Percentiles rank a stretch among this genome's conserved stretches.
These are phyloP conservation scores for Spea bombifrons DNA, from an alignment of 2,113 vertebrate genomes.

Conservation along the genomic window DNA sequence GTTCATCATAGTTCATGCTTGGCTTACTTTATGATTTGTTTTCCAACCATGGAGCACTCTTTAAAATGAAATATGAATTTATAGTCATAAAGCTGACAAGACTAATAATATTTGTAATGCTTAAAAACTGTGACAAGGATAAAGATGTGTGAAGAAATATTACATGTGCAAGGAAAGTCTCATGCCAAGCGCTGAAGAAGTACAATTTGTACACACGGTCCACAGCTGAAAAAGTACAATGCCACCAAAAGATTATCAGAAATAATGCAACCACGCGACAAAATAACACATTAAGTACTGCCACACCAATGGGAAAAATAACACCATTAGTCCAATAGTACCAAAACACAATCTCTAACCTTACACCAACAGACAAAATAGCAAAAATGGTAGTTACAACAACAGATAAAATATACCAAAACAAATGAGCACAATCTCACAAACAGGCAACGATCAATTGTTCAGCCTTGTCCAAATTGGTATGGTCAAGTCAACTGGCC, in stretches of 20 bases:
- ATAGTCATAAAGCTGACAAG: constrained; percentile 42
- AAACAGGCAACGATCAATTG: too few species aligned
- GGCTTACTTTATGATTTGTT: constrained; percentile 42
- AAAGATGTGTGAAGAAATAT: constrained; percentile 42
- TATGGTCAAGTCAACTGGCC: too few species aligned
- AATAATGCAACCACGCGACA: not conserved
- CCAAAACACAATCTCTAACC: too few species aligned
- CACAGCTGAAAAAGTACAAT: constrained; percentile 17
- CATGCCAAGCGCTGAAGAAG: constrained; percentile 12
- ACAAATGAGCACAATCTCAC: too few species aligned
- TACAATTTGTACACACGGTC: constrained; percentile 10
- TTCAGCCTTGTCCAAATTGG: too few species aligned
- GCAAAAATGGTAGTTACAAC: too few species aligned
- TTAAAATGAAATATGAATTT: constrained; percentile 46
- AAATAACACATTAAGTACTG: not conserved
- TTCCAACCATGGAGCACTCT: constrained; percentile 38
- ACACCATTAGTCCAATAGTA: too few species aligned
- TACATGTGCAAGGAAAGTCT: constrained; percentile 12
- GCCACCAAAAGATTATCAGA: not conserved
- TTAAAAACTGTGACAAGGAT: constrained; percentile 29
- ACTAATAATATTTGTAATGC: constrained; percentile 43
- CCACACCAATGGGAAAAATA: too few species aligned
- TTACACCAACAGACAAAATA: too few species aligned
- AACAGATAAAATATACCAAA: too few species aligned
- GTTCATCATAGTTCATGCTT: constrained; percentile 40